Evolutionary conservation across 2,113 vertebrate species (phyloP), one percentile per base, ranked within the genome.

Genomic region (Hippolais icterina): DNA sequence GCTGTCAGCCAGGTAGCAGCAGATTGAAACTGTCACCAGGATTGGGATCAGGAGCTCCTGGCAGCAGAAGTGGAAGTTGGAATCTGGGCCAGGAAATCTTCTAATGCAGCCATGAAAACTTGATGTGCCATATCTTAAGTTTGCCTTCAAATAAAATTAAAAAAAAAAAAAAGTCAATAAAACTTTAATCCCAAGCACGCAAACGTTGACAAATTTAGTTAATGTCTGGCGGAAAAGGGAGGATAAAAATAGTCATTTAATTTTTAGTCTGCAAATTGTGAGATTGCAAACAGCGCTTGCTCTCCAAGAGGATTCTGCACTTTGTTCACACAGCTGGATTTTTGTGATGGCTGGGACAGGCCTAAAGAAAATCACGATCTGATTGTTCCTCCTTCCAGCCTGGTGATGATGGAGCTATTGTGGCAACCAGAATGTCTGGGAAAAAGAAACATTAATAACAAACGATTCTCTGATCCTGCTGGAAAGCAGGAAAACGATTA

Each of bases 241-340:
- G 80, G 83, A 85, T 85, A 96, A 95, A 97, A 96, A 96, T 83
- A 96, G 65, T 79, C 3, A 89, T 91, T 96, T 94, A 74, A 95
- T 82, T 91, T 96, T 96, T 85, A 96, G 65, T 69, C 91, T 93
- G 87, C 49, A 96, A 95, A 95, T 84, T 91, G 61, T 84, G 77
- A 95, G 83, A 87, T 35, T 94, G 89, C 93, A 96, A 93, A 96
- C 92, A 96, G 33, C 22, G 6, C 74, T 92, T 66, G 15, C 64
- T 92, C 80, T 89, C 52, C 28, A 25, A 70, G 71, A 83, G 33
- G 50, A 77, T 90, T 90, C 85, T 68, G 85, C 25, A 27, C 54
- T 93, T 93, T 85, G 95, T 90, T 93, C 87, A 54, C 68, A 88
- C 87, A 97, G 94, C 90, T 95, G 95, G 82, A 90, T 83, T 93